Evolutionary conservation across 2,888 invertebrate species (phyloP).

Genomic region (Yponomeuta evonymella): DNA sequence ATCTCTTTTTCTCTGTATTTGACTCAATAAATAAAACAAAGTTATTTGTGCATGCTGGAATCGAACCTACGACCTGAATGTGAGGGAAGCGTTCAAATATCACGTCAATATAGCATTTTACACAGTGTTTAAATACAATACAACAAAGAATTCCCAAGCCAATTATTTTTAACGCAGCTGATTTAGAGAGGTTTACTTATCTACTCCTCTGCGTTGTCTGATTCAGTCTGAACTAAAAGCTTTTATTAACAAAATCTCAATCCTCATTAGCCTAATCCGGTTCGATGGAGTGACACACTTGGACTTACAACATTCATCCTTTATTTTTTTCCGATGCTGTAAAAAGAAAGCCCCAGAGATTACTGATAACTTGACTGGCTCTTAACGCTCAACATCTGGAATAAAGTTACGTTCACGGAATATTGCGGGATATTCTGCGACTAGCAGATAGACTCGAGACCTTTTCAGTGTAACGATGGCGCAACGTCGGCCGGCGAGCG

Average conservation of each 20-base stretch:
- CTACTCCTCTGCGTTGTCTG: neutral
- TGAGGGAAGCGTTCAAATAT: too few species aligned
- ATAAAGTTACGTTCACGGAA: neutral
- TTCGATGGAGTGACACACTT: conserved; percentile 29
- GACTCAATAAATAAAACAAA: too few species aligned
- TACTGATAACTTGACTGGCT: conserved; percentile 34
- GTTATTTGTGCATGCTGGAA: too few species aligned
- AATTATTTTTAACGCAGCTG: too few species aligned
- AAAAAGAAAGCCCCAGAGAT: conserved; percentile 29
- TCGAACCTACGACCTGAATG: too few species aligned
- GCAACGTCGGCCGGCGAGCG: neutral
- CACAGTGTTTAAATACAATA: too few species aligned
- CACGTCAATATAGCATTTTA: too few species aligned
- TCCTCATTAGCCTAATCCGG: conserved; percentile 36
- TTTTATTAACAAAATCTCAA: conserved; percentile 13
- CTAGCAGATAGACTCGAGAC: neutral
- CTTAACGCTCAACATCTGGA: conserved; percentile 22
- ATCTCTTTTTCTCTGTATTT: too few species aligned
- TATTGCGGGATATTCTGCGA: neutral
- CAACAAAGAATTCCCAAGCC: too few species aligned
- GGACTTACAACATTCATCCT: conserved; percentile 28
- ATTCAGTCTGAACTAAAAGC: neutral
- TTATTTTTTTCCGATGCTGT: conserved; percentile 33
- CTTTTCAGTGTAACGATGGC: neutral
- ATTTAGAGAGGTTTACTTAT: too few species aligned